Conservation (phyloP, 1,140 invertebrate species). For the Bombus turneri region DNA sequence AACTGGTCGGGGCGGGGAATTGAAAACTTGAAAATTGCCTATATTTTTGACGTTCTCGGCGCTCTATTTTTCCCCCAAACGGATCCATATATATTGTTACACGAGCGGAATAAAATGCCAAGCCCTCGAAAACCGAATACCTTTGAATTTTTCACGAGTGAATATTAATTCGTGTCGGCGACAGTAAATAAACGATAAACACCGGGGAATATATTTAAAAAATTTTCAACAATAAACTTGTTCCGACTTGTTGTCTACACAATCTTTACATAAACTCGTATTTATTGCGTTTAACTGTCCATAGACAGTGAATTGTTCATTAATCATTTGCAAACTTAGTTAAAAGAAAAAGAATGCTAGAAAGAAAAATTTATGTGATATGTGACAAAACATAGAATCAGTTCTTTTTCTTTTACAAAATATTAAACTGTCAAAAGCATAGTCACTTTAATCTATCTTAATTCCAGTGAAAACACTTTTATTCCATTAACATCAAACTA, state of each 20-base stretch:
- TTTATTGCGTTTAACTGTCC: not conserved
- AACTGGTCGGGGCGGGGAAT: not conserved
- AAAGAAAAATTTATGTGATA: not conserved
- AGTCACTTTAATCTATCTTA: not conserved
- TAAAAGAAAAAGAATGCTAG: not conserved
- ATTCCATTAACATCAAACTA: not conserved
- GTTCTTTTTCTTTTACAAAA: not conserved
- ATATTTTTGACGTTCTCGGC: not conserved
- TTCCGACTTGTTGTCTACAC: not conserved
- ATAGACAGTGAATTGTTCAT: not conserved
- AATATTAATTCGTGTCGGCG: constrained; percentile 10
- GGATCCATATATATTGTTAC: not conserved
- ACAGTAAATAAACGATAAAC: constrained; percentile 9
- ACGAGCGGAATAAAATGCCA: not conserved
- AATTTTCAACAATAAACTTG: not conserved
- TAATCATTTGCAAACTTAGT: not conserved
- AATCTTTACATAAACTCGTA: not conserved
- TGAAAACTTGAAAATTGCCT: constrained; percentile 21
- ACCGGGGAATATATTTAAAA: not conserved
- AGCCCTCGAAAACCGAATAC: not conserved
- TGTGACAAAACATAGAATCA: not conserved
- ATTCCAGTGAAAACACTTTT: not conserved
- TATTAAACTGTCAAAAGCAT: not conserved
- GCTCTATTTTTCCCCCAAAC: not conserved
- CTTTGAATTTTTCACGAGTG: constrained; percentile 14